Percentiles rank a stretch among this genome's conserved stretches.
phyloP scores from a whole-genome alignment of 2,113 vertebrate genomes.

The Apteryx mantelli region DNA sequence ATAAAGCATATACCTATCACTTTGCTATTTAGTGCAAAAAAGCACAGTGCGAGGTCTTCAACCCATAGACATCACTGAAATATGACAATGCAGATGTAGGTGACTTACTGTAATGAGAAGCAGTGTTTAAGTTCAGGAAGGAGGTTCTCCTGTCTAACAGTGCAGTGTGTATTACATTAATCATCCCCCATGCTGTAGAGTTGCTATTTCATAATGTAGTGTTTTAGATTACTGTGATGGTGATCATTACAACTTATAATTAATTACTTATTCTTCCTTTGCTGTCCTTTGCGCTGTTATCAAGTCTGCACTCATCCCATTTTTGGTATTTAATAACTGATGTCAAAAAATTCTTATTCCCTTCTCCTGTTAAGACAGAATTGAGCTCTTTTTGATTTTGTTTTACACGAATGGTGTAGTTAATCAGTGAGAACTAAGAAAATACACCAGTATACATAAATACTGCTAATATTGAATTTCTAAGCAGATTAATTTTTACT shows the following conservation, averaged over 20 bases:
- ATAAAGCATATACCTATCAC: neutral
- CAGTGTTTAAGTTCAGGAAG: neutral
- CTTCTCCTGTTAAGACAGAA: neutral
- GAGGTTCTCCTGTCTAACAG: neutral
- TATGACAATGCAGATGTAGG: fast-evolving
- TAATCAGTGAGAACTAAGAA: neutral
- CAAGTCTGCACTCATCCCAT: neutral
- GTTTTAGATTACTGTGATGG: neutral
- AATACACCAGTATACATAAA: neutral
- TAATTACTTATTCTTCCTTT: neutral
- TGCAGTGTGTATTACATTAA: neutral
- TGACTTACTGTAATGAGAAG: neutral
- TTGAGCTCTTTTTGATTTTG: neutral
- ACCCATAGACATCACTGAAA: neutral
- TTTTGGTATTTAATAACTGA: neutral
- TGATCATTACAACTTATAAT: neutral
- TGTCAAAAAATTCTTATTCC: neutral
- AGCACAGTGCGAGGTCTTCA: neutral
- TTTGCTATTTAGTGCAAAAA: neutral
- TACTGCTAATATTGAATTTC: neutral
- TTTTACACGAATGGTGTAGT: neutral
- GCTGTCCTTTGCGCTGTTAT: neutral
- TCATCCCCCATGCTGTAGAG: neutral
- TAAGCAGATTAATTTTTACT: neutral
- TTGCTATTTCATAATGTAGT: neutral